Evolutionary conservation across 2,797 vertebrate species (phyloP), one percentile per base, ranked within the genome.

Genomic region (Bradypodion ventrale): DNA sequence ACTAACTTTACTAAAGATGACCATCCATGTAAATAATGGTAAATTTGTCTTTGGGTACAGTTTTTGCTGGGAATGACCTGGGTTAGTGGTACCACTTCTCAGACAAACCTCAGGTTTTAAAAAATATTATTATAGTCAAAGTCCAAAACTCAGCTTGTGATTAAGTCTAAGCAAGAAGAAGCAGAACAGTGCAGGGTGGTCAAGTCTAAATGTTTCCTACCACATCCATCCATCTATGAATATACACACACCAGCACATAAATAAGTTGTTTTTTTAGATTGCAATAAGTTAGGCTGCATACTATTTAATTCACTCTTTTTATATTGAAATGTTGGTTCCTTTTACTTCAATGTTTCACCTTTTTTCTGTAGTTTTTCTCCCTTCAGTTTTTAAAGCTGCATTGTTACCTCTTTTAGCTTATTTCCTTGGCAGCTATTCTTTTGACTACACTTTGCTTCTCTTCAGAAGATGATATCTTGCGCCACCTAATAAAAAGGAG

Each of bases 401-500:
- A 68, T 27, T 44, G 15, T 68, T 49, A 35, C 4, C 10, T 59
- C 40, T 49, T 81, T 46, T 21, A 75, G 32, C 70, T 75, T 52
- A 82, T 77, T 77, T 70, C 52, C 40, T 70, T n/a, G 29, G 42
- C 32, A 52, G 21, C 66, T 37, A 74, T 82, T 84, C 27, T 52
- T 9, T 90, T 92, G 83, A 32, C 56, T 52, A 16, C 23, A 79
- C 59, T 77, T 77, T 77, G 59, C 15, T 46, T 25, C 84, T 2
- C 68, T 62, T 32, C 70, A 85, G 21, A 83, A 82, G n/a, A 86
- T 78, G 32, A 85, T 49, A 68, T 3, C 7, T 42, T 79, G 56
- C 74, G 59, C 78, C 29, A 32, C 19, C 27, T 15, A 49, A 86
- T 59, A 89, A 91, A 92, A 90, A 77, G 80, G 40, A 37, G 29